Base-by-base conservation (phyloP, 2,888 invertebrate genomes). In the Leptothorax acervorum region DNA sequence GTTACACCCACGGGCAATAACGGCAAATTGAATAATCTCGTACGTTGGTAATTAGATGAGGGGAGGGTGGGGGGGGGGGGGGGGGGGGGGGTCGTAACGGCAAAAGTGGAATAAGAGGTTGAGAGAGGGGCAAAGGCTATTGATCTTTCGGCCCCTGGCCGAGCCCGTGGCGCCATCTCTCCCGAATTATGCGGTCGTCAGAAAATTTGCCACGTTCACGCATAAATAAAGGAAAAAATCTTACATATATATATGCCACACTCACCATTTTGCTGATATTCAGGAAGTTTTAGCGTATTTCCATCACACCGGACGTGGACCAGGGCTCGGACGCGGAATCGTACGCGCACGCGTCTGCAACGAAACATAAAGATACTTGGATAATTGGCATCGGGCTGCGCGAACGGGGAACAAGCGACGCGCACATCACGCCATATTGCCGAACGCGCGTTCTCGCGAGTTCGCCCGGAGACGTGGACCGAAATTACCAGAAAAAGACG, bases 271-370 rank as follows among this genome's bases (percentile, higher is more conserved):
- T 91, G 91, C 62, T 76, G 86, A 86, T 79, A 87, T 87, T 86
- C 87, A 85, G 57, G 87, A 84, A 8, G 87, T 63, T 83, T 85
- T 84, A 89, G 66, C 86, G 88, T 86, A 90, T 90, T 86, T 84
- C 83, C 85, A 65, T 65, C 42, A 42, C 23, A 42, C 18, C 12
- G 42, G 23, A 15, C 15, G 15, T 31, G 18, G 18, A 28, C 0
- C 66, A 1, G 75, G 74, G 76, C 81, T 75, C 86, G 82, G 86
- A 78, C 76, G 66, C 74, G 83, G 68, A 81, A 86, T 89, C 92
- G 89, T 91, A 89, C 45, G 45, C 12, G 81, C 85, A 87, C 70
- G 82, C 78, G 90, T 91, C 93, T 93, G 93, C 66, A 93, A 93
- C 85, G 85, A 91, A 88, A 92, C 88, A 91, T 87, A 35, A 89